Evolutionary conservation across 2,888 invertebrate species (phyloP).

Genomic region (Caenorhabditis afra): DNA sequence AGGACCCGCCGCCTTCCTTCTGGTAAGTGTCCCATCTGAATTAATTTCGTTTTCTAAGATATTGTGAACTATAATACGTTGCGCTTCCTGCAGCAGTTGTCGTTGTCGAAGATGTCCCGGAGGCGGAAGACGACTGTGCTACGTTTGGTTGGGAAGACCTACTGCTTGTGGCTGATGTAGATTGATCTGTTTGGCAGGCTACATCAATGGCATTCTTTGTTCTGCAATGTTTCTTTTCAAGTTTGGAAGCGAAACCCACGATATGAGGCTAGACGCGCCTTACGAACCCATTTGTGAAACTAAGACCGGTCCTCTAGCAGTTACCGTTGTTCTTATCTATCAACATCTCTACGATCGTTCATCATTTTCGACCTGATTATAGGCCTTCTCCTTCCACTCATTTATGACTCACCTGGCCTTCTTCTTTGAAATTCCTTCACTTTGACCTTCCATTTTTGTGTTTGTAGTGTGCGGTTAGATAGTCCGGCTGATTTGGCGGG

Average conservation of each 20-base stretch:
- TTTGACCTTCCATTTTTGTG: conserved; percentile 43
- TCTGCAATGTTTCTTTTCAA: background rate
- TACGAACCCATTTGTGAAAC: conserved; percentile 3
- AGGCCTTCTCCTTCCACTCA: no score
- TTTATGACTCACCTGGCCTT: conserved; percentile 34
- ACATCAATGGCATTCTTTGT: conserved; percentile 35
- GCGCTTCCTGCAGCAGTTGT: no score
- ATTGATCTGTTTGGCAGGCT: conserved; percentile 52
- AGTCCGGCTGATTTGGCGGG: conserved; percentile 9
- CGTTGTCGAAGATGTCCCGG: background rate
- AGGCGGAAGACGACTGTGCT: no score
- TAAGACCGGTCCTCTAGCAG: no score
- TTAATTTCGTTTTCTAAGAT: no score
- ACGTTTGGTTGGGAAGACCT: background rate
- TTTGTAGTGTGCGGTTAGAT: conserved; percentile 14
- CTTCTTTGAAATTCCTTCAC: conserved; percentile 38
- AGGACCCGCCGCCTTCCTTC: no score
- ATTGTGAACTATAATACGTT: no score
- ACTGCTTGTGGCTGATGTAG: conserved; percentile 4
- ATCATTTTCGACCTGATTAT: no score
- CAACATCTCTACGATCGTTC: no score
- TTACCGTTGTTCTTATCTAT: no score
- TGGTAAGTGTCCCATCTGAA: no score
- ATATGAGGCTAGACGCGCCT: no score
- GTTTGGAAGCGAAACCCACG: background rate